Evolutionary conservation across 2,888 invertebrate species (phyloP).

Genomic region (Lycia hirtaria): DNA sequence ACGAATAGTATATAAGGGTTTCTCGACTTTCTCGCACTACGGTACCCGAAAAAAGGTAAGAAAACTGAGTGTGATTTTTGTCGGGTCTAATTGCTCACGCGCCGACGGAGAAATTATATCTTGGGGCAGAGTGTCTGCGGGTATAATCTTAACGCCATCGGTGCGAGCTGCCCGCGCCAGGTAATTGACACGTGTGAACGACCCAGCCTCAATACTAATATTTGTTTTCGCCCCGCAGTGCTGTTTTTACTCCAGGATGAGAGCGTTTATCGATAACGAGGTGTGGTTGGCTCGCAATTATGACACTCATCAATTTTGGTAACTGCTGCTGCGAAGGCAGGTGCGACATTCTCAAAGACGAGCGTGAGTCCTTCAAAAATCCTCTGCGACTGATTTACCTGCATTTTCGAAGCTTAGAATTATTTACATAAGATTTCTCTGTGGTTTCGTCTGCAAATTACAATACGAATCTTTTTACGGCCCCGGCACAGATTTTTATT

Average conservation of each 20-base stretch:
- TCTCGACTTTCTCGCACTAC: too few species aligned
- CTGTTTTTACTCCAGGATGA: constrained; percentile 54
- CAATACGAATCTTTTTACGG: constrained; percentile 21
- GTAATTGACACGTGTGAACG: constrained; percentile 62
- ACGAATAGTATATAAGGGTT: too few species aligned
- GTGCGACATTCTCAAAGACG: constrained; percentile 55
- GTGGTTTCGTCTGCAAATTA: constrained; percentile 17
- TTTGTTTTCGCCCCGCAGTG: constrained; percentile 76
- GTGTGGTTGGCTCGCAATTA: constrained; percentile 67
- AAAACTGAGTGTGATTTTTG: constrained; percentile 40
- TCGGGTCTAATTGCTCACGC: constrained; percentile 55
- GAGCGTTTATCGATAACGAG: constrained; percentile 68
- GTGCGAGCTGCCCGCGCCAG: constrained; percentile 47
- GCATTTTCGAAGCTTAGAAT: constrained; percentile 14
- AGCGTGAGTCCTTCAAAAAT: constrained; percentile 41
- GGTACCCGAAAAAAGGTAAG: too few species aligned
- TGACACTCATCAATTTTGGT: constrained; percentile 61
- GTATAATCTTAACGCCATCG: constrained; percentile 68
- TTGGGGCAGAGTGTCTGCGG: constrained; percentile 48
- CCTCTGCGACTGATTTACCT: not conserved
- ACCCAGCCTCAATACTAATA: constrained; percentile 74
- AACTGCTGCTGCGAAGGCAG: constrained; percentile 59
- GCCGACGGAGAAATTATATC: constrained; percentile 65
- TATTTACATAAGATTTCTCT: constrained; percentile 3
- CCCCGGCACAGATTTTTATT: constrained; percentile 23